phyloP scores from a whole-genome alignment of 2,113 vertebrate species.

The Corythaixoides concolor region DNA sequence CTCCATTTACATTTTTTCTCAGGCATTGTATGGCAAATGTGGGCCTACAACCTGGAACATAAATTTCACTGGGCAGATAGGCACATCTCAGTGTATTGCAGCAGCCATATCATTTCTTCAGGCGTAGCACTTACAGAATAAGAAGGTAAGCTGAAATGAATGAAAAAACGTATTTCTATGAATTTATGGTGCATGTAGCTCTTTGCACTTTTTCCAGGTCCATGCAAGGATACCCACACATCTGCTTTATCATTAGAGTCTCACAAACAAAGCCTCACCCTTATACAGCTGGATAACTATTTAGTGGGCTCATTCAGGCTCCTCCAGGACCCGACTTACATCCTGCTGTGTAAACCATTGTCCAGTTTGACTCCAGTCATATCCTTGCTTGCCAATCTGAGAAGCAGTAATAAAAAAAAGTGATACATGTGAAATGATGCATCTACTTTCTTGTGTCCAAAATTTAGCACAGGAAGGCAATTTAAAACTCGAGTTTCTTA shows the following conservation, averaged over 20 bases:
- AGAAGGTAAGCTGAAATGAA: background rate
- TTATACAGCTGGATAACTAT: background rate
- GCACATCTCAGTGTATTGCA: background rate
- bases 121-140: background rate
- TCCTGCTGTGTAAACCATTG: background rate
- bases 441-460: background rate
- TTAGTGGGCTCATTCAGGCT: background rate
- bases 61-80: background rate
- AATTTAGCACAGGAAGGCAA: background rate
- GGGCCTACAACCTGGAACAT: background rate
- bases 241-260: background rate
- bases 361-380: background rate
- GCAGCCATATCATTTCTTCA: background rate
- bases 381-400: background rate
- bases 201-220: too few species aligned
- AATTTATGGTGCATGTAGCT: rapidly evolving
- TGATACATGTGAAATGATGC: background rate
- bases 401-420: background rate
- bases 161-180: background rate
- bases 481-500: background rate
- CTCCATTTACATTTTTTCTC: background rate
- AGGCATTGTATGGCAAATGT: background rate
- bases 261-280: background rate
- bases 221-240: background rate
- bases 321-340: background rate